phyloP scores from a whole-genome alignment of 2,113 vertebrate genomes.

The Elephas maximus region DNA sequence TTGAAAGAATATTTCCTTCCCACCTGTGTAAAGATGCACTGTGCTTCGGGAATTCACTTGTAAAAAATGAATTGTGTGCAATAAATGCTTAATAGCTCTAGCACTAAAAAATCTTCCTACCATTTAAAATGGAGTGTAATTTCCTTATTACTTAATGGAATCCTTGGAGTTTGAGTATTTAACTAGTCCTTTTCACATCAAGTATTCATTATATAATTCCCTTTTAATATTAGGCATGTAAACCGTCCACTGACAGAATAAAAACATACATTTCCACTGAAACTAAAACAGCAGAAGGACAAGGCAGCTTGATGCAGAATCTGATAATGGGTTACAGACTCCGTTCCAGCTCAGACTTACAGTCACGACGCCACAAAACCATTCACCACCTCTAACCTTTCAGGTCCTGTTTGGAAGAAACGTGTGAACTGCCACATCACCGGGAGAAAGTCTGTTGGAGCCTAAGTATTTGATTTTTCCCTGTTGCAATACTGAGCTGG shows the following conservation, averaged over 20 bases:
- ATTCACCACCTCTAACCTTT: conserved; percentile 58
- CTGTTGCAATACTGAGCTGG: background rate
- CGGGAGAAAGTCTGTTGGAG: conserved; percentile 15
- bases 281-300: conserved; percentile 69
- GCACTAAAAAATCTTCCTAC: conserved; percentile 69
- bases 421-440: conserved; percentile 46
- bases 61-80: conserved; percentile 46
- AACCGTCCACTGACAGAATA: conserved; percentile 71
- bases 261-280: conserved; percentile 76
- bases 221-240: conserved; percentile 71
- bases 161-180: conserved; percentile 73
- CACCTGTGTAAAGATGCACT: conserved; percentile 69
- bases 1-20: conserved; percentile 36
- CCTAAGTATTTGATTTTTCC: conserved; percentile 8
- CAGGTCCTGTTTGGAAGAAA: conserved; percentile 53
- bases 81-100: conserved; percentile 70
- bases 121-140: conserved; percentile 77
- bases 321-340: conserved; percentile 81
- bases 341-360: conserved; percentile 58
- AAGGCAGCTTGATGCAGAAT: conserved; percentile 60
- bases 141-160: conserved; percentile 79
- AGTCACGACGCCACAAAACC: conserved; percentile 43
- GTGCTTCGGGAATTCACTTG: conserved; percentile 67
- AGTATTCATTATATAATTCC: conserved; percentile 70
- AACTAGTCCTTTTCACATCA: conserved; percentile 75